Percentiles rank a stretch among this genome's conserved stretches.
Evolutionary conservation across 2,797 vertebrate species (phyloP).

Genomic region (Hydrocynus forskahlii): DNA sequence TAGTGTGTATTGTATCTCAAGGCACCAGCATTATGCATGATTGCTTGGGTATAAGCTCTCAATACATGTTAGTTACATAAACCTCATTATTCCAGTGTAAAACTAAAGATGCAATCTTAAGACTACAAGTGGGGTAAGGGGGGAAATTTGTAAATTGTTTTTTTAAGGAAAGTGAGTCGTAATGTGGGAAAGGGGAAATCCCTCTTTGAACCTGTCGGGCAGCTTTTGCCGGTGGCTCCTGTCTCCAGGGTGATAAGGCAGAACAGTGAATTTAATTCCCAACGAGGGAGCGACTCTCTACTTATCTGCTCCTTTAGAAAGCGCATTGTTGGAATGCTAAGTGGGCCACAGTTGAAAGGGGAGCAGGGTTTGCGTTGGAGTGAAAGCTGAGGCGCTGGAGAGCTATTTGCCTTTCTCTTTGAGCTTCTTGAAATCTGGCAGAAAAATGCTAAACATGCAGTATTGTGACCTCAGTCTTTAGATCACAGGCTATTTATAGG

Average conservation of each 20-base stretch:
- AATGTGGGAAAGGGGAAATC: neutral
- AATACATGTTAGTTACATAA: neutral
- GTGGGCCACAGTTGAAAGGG: constrained; percentile 45
- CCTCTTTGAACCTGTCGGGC: constrained; percentile 9
- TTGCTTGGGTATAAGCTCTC: neutral
- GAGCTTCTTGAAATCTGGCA: constrained; percentile 55
- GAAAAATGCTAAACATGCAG: constrained; percentile 77
- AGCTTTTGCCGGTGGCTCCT: constrained; percentile 31
- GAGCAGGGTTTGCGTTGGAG: constrained; percentile 56
- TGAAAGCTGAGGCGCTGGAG: constrained; percentile 36
- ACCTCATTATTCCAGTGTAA: neutral
- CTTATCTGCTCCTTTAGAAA: constrained; percentile 43
- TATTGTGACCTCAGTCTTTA: constrained; percentile 60
- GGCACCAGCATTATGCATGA: too few relatives aligned
- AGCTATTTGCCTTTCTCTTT: constrained; percentile 42
- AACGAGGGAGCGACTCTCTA: constrained; percentile 29
- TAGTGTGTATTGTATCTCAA: too few relatives aligned
- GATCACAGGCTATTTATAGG: constrained; percentile 72
- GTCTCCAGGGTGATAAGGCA: constrained; percentile 38
- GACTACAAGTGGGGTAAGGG: too few relatives aligned
- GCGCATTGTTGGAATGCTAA: constrained; percentile 52
- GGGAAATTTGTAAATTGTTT: neutral
- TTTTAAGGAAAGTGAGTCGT: neutral
- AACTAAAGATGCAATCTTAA: too few relatives aligned
- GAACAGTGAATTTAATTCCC: constrained; percentile 40